Conservation (phyloP, 1,140 invertebrate species). For the Nomia melanderi region DNA sequence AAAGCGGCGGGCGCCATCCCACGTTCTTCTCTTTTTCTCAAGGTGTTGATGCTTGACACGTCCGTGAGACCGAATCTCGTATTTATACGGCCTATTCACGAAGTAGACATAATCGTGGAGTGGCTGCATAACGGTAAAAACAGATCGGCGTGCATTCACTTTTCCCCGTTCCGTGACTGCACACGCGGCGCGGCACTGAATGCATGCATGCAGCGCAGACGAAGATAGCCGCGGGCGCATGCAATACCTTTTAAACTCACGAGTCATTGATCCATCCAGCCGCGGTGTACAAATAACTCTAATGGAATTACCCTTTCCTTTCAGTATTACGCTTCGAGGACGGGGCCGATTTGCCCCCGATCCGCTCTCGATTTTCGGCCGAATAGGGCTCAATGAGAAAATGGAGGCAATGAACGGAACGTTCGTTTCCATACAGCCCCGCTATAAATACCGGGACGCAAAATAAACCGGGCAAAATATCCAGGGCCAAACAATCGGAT, state of each 20-base stretch:
- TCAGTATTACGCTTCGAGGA: conserved; percentile 14
- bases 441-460: too few species aligned
- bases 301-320: conserved; percentile 45
- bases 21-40: background rate
- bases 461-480: too few species aligned
- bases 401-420: background rate
- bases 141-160: conserved; percentile 66
- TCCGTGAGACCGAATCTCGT: conserved; percentile 55
- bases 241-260: conserved; percentile 48
- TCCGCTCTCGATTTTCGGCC: background rate
- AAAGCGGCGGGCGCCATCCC: background rate
- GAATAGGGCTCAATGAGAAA: background rate
- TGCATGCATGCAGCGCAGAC: conserved; percentile 16
- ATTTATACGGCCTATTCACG: conserved; percentile 61
- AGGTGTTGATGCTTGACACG: conserved; percentile 48
- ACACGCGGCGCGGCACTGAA: conserved; percentile 1
- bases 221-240: conserved; percentile 29
- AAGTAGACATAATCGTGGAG: conserved; percentile 62
- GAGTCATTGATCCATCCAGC: conserved; percentile 33
- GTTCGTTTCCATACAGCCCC: background rate
- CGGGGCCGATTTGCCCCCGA: background rate
- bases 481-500: too few species aligned
- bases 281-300: conserved; percentile 42
- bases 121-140: conserved; percentile 66
- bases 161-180: conserved; percentile 40